These are phyloP conservation scores for Bubo scandiacus DNA, from an alignment of 2,113 vertebrate genomes.

Conservation along the genomic window DNA sequence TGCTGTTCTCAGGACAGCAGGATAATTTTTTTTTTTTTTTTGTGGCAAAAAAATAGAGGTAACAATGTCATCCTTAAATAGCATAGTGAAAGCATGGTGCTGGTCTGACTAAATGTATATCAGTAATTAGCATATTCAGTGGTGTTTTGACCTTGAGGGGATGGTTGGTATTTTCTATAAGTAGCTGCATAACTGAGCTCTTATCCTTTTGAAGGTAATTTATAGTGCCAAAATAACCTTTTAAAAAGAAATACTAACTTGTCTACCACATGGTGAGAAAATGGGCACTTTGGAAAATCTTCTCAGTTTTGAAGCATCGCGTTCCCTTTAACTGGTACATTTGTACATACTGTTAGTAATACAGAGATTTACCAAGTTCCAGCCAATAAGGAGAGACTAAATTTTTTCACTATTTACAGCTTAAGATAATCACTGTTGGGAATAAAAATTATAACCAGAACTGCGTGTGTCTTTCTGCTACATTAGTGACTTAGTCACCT, in stretches of 20 bases:
- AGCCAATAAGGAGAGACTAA: neutral
- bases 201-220: neutral
- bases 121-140: neutral
- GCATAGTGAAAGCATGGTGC: neutral
- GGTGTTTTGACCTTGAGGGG: neutral
- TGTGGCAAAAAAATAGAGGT: neutral
- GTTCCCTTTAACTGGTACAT: neutral
- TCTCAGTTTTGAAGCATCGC: neutral
- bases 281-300: neutral
- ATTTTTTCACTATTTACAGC: neutral
- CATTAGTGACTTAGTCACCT: neutral
- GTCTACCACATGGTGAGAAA: neutral
- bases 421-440: neutral
- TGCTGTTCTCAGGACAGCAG: neutral
- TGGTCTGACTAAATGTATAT: neutral
- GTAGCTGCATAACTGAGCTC: neutral
- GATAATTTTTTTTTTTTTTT: neutral
- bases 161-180: neutral
- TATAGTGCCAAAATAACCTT: neutral
- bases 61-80: neutral
- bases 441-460: neutral
- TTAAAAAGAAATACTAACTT: neutral
- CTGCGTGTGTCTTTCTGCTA: neutral
- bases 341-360: neutral
- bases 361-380: neutral